Evolutionary conservation across 2,113 vertebrate species (phyloP).

Genomic region (Toxostoma redivivum): DNA sequence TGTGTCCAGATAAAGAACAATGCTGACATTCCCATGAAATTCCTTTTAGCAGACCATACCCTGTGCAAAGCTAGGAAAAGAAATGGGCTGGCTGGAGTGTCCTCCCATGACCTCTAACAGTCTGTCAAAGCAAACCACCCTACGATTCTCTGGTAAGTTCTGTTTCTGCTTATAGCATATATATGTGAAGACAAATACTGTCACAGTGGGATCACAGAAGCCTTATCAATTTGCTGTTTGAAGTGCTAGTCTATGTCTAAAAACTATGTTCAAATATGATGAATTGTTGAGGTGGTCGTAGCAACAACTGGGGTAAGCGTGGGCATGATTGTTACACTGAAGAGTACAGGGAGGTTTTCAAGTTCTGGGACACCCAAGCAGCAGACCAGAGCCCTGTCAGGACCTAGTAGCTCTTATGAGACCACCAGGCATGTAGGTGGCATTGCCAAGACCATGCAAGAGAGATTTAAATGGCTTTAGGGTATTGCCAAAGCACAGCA

Average conservation of each 20-base stretch:
- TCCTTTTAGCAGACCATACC: background rate
- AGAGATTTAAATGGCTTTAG: background rate
- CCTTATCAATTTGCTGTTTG: background rate
- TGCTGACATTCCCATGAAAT: rapidly evolving
- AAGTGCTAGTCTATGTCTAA: background rate
- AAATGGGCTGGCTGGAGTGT: background rate
- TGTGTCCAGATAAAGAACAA: background rate
- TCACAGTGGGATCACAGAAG: background rate
- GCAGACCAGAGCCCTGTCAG: background rate
- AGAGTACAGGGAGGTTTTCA: background rate
- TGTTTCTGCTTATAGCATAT: background rate
- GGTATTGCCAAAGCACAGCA: background rate
- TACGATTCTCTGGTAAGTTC: background rate
- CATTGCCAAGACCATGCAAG: background rate
- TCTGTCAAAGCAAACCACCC: background rate
- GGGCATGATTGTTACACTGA: background rate
- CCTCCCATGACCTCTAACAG: background rate
- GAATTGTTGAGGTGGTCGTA: background rate
- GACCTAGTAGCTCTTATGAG: background rate
- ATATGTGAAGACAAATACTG: background rate
- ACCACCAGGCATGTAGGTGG: background rate
- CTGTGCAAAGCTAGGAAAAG: background rate
- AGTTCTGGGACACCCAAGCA: background rate
- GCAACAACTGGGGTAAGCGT: background rate
- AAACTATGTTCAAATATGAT: background rate